These are phyloP conservation scores for Drosophila niveifrons DNA, from an alignment of 2,888 invertebrate species.

Conservation along the genomic window DNA sequence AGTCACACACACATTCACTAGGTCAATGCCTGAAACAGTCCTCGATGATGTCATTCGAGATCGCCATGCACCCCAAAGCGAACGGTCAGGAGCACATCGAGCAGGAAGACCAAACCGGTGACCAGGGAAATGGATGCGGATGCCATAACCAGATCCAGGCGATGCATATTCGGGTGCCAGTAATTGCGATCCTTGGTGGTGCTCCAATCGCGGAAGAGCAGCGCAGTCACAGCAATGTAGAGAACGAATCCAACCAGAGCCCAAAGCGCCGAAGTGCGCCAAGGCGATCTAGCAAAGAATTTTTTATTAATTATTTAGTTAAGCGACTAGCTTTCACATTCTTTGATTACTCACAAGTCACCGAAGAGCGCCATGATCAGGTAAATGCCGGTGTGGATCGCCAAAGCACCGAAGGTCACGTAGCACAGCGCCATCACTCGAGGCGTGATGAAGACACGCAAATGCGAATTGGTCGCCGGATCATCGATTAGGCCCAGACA, in stretches of 20 bases:
- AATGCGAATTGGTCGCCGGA: slow-evolving; percentile 84
- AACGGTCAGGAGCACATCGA: slow-evolving; percentile 83
- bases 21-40: slow-evolving; percentile 27
- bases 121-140: slow-evolving; percentile 83
- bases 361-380: slow-evolving; percentile 84
- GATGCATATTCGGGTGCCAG: slow-evolving; percentile 85
- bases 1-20: slow-evolving; percentile 27
- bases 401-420: slow-evolving; percentile 84
- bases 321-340: rapidly evolving
- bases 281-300: slow-evolving; percentile 75
- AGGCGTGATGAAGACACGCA: slow-evolving; percentile 83
- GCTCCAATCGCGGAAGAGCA: slow-evolving; percentile 84
- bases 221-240: slow-evolving; percentile 80
- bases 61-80: slow-evolving; percentile 84
- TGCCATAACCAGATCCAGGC: slow-evolving; percentile 84
- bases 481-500: slow-evolving; percentile 85
- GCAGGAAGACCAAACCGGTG: slow-evolving; percentile 79
- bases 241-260: slow-evolving; percentile 82
- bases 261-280: slow-evolving; percentile 84
- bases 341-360: slow-evolving; percentile 79
- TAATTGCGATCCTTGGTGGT: slow-evolving; percentile 84
- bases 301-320: not conserved
- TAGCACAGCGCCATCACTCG: slow-evolving; percentile 84
- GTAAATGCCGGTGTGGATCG: slow-evolving; percentile 84
- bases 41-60: slow-evolving; percentile 75